Conservation (phyloP, 2,797 vertebrate species). For the Selene dorsalis region DNA sequence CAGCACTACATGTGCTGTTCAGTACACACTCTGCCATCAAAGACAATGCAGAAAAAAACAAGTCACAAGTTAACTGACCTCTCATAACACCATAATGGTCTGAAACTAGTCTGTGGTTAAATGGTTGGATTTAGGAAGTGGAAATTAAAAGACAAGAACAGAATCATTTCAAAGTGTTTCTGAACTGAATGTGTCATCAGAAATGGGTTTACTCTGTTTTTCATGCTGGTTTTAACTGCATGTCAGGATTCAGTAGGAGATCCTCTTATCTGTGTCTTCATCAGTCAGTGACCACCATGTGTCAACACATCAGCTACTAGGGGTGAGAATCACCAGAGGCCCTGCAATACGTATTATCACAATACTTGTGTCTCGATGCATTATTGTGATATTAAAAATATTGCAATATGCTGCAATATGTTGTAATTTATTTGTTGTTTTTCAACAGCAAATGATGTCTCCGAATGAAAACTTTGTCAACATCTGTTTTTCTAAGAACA, state of each 20-base stretch:
- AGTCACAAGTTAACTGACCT: slow-evolving; percentile 22
- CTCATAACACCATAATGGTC: not conserved
- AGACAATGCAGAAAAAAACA: not conserved
- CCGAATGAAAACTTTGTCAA: too few relatives aligned
- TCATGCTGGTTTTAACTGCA: not conserved
- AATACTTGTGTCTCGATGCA: too few relatives aligned
- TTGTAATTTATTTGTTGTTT: too few relatives aligned
- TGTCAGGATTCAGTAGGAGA: not conserved
- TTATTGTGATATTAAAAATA: too few relatives aligned
- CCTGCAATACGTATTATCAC: too few relatives aligned
- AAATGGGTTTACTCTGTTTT: not conserved
- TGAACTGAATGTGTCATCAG: not conserved
- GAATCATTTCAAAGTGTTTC: not conserved
- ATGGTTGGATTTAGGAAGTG: not conserved
- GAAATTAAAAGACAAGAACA: not conserved
- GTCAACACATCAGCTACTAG: slow-evolving; percentile 2
- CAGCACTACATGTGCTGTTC: slow-evolving; percentile 14
- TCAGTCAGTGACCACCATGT: not conserved
- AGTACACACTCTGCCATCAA: slow-evolving; percentile 13
- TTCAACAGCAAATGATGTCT: too few relatives aligned
- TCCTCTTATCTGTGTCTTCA: slow-evolving; percentile 18
- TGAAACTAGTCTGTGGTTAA: slow-evolving; percentile 18
- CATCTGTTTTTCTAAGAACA: too few relatives aligned
- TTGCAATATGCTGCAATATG: too few relatives aligned
- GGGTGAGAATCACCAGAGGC: too few relatives aligned